These are phyloP conservation scores for Plectrocnemia conspersa DNA, from an alignment of 1,140 invertebrate species.

Conservation along the genomic window DNA sequence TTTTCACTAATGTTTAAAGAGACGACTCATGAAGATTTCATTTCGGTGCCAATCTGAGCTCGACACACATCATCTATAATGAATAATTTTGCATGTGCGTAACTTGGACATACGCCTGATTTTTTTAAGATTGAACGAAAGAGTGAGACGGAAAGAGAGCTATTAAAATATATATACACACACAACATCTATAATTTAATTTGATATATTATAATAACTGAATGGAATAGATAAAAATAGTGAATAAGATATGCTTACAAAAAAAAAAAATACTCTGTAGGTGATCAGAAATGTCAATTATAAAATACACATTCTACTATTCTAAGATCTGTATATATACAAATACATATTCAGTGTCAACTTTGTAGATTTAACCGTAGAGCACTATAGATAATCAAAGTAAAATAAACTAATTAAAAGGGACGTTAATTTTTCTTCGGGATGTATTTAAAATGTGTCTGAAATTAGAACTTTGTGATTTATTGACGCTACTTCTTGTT, in stretches of 20 bases:
- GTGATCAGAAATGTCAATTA: conserved; percentile 35
- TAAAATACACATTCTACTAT: conserved; percentile 26
- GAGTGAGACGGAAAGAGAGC: neutral
- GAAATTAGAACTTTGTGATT: too few species aligned
- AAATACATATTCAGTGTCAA: conserved; percentile 5
- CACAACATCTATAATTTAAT: neutral
- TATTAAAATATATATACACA: neutral
- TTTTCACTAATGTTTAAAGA: neutral
- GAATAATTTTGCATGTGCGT: too few species aligned
- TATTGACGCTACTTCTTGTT: too few species aligned
- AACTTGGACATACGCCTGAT: too few species aligned
- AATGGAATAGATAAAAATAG: conserved; percentile 8
- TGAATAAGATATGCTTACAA: conserved; percentile 33
- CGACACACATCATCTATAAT: too few species aligned
- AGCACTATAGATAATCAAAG: neutral
- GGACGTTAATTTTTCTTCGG: too few species aligned
- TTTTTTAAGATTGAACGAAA: neutral
- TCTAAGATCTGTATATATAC: conserved; percentile 17
- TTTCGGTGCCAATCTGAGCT: too few species aligned
- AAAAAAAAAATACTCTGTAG: conserved; percentile 31
- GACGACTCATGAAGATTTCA: too few species aligned
- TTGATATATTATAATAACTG: neutral
- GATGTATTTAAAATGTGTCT: too few species aligned
- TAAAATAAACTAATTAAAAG: too few species aligned
- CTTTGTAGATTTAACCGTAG: conserved; percentile 1